Base-by-base conservation (phyloP, 2,888 invertebrate genomes). In the Eupeodes luniger region DNA sequence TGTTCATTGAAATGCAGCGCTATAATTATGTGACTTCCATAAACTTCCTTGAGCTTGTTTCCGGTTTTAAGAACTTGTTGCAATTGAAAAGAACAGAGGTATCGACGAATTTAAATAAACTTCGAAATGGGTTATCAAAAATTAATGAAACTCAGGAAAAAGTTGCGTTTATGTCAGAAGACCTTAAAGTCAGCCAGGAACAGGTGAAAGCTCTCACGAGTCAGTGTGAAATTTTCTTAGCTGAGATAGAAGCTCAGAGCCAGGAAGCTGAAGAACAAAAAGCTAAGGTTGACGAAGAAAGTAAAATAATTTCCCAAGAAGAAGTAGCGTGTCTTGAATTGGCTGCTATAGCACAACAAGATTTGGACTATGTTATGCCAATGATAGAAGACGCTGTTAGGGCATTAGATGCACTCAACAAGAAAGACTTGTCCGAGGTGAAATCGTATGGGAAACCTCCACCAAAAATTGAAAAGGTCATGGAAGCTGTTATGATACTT, bases 391-490 rank as follows among this genome's bases (percentile, higher is more conserved):
- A 97, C 91, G 98, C 98, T 40, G 95, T 97, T 2, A 91, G 90
- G 51, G 97, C 97, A 0, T 93, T 98, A 70, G 97, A 97, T 91
- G 95, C 97, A 0, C 93, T 98, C 19, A 97, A 97, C 92, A 98
- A 97, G 93, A 97, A 97, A 92, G 97, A 98, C 92, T 96, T 98
- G 79, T 96, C 97, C 57, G 98, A 98, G 94, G 97, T 98, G 83
- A 98, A 97, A 92, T 98, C 98, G 0, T 98, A 98, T 92, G 96
- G 96, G 0, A 96, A 96, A 84, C 98, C 98, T 0, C 98, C 98
- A 2, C 94, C 95, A 80, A 96, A 97, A 92, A 98, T 98, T 0
- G 97, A 98, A 93, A 97, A 97, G 95, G 97, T 97, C 0, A 95
- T 98, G 96, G 98, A 98, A 93, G 97, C 98, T 14, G 97, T 98